phyloP scores from a whole-genome alignment of 2,113 vertebrate genomes.

The Sylvietta virens region DNA sequence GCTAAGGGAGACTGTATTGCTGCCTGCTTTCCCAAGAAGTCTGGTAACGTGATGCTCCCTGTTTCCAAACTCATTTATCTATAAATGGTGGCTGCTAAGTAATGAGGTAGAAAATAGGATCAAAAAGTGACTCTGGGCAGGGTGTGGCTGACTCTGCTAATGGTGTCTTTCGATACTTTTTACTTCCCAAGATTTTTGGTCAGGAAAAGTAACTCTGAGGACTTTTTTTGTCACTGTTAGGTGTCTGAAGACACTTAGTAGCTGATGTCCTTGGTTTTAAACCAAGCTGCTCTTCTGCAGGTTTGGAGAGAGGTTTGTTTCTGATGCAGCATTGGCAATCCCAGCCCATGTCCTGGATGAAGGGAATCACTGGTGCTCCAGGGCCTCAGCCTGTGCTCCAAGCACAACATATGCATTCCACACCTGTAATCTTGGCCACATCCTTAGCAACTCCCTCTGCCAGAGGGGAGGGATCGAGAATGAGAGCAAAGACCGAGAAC shows the following conservation, averaged over 20 bases:
- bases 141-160: neutral
- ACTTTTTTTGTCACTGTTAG: neutral
- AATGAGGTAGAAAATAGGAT: neutral
- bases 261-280: neutral
- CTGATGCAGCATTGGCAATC: neutral
- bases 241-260: neutral
- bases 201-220: neutral
- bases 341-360: neutral
- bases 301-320: neutral
- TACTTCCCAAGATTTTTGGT: neutral
- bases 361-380: neutral
- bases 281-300: neutral
- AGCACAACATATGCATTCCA: neutral
- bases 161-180: neutral
- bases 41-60: neutral
- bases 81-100: neutral
- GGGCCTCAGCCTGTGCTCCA: neutral
- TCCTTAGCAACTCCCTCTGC: accelerated
- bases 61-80: neutral
- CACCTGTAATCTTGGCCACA: neutral
- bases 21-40: neutral
- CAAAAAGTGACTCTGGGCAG: neutral
- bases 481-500: neutral
- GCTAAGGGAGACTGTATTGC: neutral
- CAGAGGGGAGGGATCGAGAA: neutral